Evolutionary conservation across 2,888 invertebrate genomes (phyloP).

Genomic region (Sarcophaga subvicina): DNA sequence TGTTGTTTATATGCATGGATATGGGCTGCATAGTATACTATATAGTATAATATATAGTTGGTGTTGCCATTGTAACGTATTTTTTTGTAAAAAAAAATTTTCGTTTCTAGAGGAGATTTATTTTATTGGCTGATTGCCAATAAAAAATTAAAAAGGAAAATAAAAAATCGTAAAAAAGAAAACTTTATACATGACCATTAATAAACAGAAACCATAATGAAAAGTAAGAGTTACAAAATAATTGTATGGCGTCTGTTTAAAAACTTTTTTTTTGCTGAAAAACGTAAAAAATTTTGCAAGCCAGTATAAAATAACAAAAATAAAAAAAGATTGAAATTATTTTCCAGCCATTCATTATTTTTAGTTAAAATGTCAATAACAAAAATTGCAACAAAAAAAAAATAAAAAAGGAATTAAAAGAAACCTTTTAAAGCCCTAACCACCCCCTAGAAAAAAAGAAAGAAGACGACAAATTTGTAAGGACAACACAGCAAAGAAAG

Average conservation of each 20-base stretch:
- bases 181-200: constrained; percentile 37
- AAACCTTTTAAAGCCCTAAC: neutral
- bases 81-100: neutral
- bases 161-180: constrained; percentile 20
- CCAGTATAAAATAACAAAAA: neutral
- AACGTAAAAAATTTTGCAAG: constrained; percentile 3
- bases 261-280: neutral
- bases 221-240: constrained; percentile 63
- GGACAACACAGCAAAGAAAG: neutral
- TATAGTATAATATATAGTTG: constrained; percentile 15
- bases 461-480: neutral
- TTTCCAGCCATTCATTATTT: constrained; percentile 21
- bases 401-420: neutral
- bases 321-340: neutral
- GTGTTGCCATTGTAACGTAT: constrained; percentile 30
- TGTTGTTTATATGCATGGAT: neutral
- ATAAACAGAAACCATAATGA: constrained; percentile 42
- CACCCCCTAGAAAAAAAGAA: neutral
- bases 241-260: constrained; percentile 16
- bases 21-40: neutral
- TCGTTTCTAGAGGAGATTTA: neutral
- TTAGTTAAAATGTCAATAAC: constrained; percentile 47
- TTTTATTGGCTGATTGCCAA: constrained; percentile 61
- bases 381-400: constrained; percentile 17
- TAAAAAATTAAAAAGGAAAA: constrained; percentile 41